Conservation (phyloP, 2,797 vertebrate genomes). For the Naso thynnoides region DNA sequence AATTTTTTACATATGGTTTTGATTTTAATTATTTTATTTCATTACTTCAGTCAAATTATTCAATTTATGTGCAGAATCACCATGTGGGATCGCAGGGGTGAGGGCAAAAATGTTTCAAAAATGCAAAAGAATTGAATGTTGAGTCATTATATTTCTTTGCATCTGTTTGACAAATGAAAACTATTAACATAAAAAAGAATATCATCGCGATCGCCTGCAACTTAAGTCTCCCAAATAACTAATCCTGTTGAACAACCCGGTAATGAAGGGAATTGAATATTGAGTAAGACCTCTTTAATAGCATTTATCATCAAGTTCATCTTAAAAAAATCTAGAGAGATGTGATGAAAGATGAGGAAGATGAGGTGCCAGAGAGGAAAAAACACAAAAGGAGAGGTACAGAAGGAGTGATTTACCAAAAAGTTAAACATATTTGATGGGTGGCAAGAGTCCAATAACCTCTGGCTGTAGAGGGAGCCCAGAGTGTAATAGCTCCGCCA, state of each 20-base stretch:
- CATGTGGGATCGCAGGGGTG: too few relatives aligned
- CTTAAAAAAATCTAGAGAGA: conserved; percentile 24
- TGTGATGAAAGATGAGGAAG: conserved; percentile 1
- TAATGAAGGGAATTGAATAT: conserved; percentile 17
- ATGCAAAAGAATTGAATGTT: too few relatives aligned
- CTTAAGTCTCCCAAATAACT: conserved; percentile 27
- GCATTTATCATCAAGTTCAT: conserved; percentile 5
- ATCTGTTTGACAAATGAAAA: too few relatives aligned
- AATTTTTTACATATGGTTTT: too few relatives aligned
- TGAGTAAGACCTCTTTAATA: conserved; percentile 5
- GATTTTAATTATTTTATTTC: too few relatives aligned
- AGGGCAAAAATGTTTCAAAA: too few relatives aligned
- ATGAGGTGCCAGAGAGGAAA: conserved; percentile 15
- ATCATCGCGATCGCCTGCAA: conserved; percentile 37
- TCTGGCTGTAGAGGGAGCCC: conserved; percentile 42
- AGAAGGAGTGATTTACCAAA: conserved; percentile 30
- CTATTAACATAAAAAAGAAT: too few relatives aligned
- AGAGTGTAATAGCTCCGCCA: conserved; percentile 48
- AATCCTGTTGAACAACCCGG: conserved; percentile 31
- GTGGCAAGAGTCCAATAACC: conserved; percentile 62
- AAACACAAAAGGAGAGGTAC: background rate
- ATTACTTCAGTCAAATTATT: too few relatives aligned
- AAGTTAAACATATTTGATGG: conserved; percentile 57
- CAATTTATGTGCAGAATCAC: too few relatives aligned
- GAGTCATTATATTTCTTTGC: too few relatives aligned